Base-by-base conservation (phyloP, 2,797 vertebrate species). In the Synaphobranchus kaupii region DNA sequence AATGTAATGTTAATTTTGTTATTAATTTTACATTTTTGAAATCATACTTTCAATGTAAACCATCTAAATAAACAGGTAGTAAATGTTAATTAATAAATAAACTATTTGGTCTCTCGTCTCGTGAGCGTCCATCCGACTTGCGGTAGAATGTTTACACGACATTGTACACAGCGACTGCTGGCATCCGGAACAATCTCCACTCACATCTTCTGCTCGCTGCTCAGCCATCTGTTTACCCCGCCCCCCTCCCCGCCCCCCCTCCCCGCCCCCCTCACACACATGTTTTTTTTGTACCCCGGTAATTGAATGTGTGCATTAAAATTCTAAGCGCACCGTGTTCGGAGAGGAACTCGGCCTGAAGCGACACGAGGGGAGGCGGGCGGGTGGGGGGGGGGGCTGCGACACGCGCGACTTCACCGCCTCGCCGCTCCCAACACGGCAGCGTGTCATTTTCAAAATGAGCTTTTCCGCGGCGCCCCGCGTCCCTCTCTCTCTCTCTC, bases 371-470 rank as follows among this genome's bases (percentile, higher is more conserved):
- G 48, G 48, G 48, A 8, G 7, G 48, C 3, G 6, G 50, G 50
- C 4, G 50, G 0, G 5, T 1, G 50, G 50, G 50, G 50, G 10
- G 50, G 50, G 50, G 5, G 50, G 50, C 0, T 9, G 66, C 83
- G 50, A 80, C 47, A 68, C 39, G 48, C 81, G 60, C 84, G 58
- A 86, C 63, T 87, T 86, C 39, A 84, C 56, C 15, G 83, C 50
- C 81, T 48, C 25, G 44, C 47, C 25, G 54, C 1, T 56, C 50
- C 71, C 76, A n/a, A n/a, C n/a, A n/a, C n/a, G 76, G 83, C 68
- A 39, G 63, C 47, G 83, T 85, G 44, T 83, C 83, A 60, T 89
- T 89, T 87, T 76, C 44, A 22, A 87, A 89, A 89, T 86, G 2
- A 83, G 54, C 85, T 85, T 88, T 78, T 87, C 12, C 84, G 22